Percentiles rank a stretch among this genome's conserved stretches.
phyloP scores from a whole-genome alignment of 2,797 vertebrate genomes.

The Pantherophis vulpinus region DNA sequence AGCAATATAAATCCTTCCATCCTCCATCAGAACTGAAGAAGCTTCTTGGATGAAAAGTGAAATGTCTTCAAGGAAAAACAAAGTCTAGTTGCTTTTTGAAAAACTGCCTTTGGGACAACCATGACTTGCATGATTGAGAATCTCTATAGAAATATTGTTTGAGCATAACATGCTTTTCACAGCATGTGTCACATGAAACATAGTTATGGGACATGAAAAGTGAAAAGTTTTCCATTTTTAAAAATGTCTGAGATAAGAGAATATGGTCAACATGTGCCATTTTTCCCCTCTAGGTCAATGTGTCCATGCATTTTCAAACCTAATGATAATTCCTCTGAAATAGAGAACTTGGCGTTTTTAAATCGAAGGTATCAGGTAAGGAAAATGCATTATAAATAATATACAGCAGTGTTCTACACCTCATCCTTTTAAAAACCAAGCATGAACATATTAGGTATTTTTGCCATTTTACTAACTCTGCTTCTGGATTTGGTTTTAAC shows the following conservation, averaged over 20 bases:
- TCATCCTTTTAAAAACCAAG: neutral
- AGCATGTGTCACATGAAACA: neutral
- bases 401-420: neutral
- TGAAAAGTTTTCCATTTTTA: neutral
- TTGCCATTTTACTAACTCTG: neutral
- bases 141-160: neutral
- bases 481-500: neutral
- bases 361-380: conserved; percentile 76
- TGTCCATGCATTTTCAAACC: conserved; percentile 70
- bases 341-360: conserved; percentile 45
- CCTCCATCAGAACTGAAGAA: too few species aligned
- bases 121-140: neutral
- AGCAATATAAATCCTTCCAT: too few species aligned
- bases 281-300: conserved; percentile 22
- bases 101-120: neutral
- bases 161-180: neutral
- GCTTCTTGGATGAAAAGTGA: too few species aligned
- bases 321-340: conserved; percentile 50
- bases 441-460: neutral
- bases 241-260: neutral
- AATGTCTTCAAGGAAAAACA: neutral
- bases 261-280: neutral
- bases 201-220: neutral
- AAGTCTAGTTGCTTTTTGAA: neutral
- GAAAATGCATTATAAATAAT: neutral